Base-by-base conservation (phyloP, 1,140 invertebrate species). In the Colletes gigas region DNA sequence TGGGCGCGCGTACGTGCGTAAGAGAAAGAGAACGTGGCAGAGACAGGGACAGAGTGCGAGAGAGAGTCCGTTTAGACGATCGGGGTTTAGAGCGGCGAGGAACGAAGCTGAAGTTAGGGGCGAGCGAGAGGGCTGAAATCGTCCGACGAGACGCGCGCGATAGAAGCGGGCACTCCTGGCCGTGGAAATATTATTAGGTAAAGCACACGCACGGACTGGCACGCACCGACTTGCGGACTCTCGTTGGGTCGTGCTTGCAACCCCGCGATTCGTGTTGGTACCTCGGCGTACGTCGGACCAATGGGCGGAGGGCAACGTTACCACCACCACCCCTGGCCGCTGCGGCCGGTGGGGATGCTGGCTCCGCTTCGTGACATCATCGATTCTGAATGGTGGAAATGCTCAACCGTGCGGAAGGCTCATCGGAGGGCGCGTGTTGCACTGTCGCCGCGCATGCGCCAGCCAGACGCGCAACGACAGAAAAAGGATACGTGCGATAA, bases 311-410 rank as follows among this genome's bases (percentile, higher is more conserved):
- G 54, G 75, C 60, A 68, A 17, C 65, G 78, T 41, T 74, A 30
- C 83, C 86, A 86, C 87, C 77, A 87, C 82, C 69, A 65, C 52
- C 30, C 17, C 21, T 9, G 41, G 9, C 15, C n/a, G 21, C 12
- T 39, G 12, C 14, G 52, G 17, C 17, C 54, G 71, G 87, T 81
- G 87, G 87, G 87, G 86, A 82, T 70, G 66, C 83, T 84, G 68
- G 75, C 89, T 85, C 88, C 89, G 86, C 87, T 82, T 87, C 86
- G 89, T 91, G 88, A 90, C 89, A 89, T 92, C 92, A 93, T 93
- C 92, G 92, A 93, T 93, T 93, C 91, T 92, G 93, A 93, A 93
- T 93, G 93, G 93, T 91, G 90, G 89, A 89, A 89, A 90, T 93
- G 93, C 90, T 93, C 92, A 93, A 85, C 92, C 89, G 91, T 85